Base-by-base conservation (phyloP, 2,888 invertebrate genomes). In the Drosophila conformis region DNA sequence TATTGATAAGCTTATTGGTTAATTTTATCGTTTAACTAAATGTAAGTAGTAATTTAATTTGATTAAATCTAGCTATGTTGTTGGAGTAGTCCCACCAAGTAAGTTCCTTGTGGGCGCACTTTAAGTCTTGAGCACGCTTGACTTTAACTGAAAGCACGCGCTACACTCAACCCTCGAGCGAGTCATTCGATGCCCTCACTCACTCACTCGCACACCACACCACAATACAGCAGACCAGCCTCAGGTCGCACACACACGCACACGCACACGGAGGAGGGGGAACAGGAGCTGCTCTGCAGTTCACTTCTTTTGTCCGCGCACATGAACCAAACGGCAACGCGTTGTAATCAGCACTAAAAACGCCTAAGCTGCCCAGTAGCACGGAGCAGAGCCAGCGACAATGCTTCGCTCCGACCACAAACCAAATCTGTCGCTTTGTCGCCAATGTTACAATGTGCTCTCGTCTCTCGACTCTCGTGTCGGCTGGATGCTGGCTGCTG, bases 281-380 rank as follows among this genome's bases (percentile, higher is more conserved):
- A 60, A 52, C 56, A 62, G 65, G 15, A 54, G 72, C 57, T 68
- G 69, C 70, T 68, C 61, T 57, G 54, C 59, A 66, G 65, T 69
- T 57, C 42, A 36, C 40, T 62, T 40, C 54, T 59, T 58, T 71
- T 56, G 64, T 83, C 83, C 87, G 87, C 73, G 82, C 88, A 75
- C 75, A 83, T 73, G 87, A 91, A 91, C 93, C 92, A 91, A 87
- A 91, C 90, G 91, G 90, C 88, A 83, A 91, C 91, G 92, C 92
- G 91, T 93, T 92, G 92, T 91, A 92, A 92, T 92, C 92, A 92
- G 92, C 92, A 93, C 93, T 93, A 92, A 93, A 92, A 90, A 87
- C 88, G 85, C 68, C 80, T 75, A 75, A 78, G 85, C 75, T 69
- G 67, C 68, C 71, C 64, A 87, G 76, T 74, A 83, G 80, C 69